Conservation (phyloP, 1,140 invertebrate genomes). For the Ditylenchus dipsaci region DNA sequence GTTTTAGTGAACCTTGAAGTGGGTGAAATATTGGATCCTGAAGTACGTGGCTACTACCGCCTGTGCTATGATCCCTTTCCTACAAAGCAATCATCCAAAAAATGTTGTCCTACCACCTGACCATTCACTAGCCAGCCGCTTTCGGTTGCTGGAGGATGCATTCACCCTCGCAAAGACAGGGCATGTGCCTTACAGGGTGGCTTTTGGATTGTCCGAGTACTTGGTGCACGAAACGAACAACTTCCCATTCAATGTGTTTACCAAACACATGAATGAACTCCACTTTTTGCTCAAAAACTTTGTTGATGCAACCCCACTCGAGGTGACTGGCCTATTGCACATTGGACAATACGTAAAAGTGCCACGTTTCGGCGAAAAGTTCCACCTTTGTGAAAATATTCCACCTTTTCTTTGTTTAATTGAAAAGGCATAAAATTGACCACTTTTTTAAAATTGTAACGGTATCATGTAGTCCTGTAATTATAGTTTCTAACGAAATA, state of each 20-base stretch:
- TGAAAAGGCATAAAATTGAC: too few species aligned
- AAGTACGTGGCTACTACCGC: constrained; percentile 23
- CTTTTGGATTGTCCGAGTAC: constrained; percentile 16
- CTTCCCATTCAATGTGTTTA: constrained; percentile 27
- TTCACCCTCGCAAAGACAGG: constrained; percentile 22
- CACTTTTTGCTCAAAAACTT: constrained; percentile 4
- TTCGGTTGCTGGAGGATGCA: constrained; percentile 25
- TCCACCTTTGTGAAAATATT: too few species aligned
- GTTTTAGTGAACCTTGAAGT: constrained; percentile 15
- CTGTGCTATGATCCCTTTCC: constrained; percentile 15
- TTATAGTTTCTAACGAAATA: too few species aligned
- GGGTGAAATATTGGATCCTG: constrained; percentile 15
- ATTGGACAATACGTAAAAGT: too few species aligned
- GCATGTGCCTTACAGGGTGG: constrained; percentile 1
- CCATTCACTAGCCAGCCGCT: constrained; percentile 17
- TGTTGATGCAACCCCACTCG: too few species aligned
- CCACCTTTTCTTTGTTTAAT: too few species aligned
- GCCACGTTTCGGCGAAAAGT: too few species aligned
- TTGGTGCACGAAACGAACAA: constrained; percentile 16
- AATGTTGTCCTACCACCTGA: constrained; percentile 7
- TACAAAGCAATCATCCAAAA: constrained; percentile 16
- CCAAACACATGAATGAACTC: constrained; percentile 25
- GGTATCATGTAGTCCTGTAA: too few species aligned
- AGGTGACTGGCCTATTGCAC: too few species aligned
- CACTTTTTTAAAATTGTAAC: too few species aligned